These are phyloP conservation scores for Aspidapion aeneum DNA, from an alignment of 2,888 invertebrate species.

Conservation along the genomic window DNA sequence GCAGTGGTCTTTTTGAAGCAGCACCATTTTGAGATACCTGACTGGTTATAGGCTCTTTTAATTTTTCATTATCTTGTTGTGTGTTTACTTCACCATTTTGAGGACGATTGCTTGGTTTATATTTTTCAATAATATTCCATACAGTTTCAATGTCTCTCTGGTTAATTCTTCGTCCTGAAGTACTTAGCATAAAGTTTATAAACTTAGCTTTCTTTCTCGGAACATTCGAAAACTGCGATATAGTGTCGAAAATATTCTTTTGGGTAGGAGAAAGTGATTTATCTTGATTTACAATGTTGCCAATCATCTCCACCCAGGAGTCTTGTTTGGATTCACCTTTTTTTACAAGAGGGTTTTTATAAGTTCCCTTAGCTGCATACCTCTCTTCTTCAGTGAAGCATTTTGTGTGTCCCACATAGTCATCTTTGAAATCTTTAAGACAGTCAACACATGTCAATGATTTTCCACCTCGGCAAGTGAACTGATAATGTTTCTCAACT, in stretches of 20 bases:
- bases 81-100: conserved; percentile 22
- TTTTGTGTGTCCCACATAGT: conserved; percentile 75
- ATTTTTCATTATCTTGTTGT: conserved; percentile 17
- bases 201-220: conserved; percentile 86
- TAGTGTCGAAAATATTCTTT: conserved; percentile 59
- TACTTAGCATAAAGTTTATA: conserved; percentile 69
- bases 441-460: conserved; percentile 92
- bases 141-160: conserved; percentile 60
- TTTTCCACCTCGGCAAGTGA: conserved; percentile 63
- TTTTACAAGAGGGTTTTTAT: conserved; percentile 64
- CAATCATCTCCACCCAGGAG: conserved; percentile 74
- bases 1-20: conserved; percentile 2
- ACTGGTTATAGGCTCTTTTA: no score
- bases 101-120: conserved; percentile 33
- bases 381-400: conserved; percentile 85
- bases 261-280: conserved; percentile 55
- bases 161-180: conserved; percentile 55
- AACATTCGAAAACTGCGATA: conserved; percentile 70
- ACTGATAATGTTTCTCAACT: conserved; percentile 84
- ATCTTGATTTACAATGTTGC: conserved; percentile 59
- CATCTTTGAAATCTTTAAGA: conserved; percentile 81
- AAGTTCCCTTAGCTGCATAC: conserved; percentile 80
- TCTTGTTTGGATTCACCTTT: conserved; percentile 87
- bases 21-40: no score
- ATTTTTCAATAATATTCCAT: conserved; percentile 55